Percentiles rank a stretch among this genome's conserved stretches.
These are phyloP conservation scores for Daboia siamensis DNA, from an alignment of 2,113 vertebrate species.

Conservation along the genomic window DNA sequence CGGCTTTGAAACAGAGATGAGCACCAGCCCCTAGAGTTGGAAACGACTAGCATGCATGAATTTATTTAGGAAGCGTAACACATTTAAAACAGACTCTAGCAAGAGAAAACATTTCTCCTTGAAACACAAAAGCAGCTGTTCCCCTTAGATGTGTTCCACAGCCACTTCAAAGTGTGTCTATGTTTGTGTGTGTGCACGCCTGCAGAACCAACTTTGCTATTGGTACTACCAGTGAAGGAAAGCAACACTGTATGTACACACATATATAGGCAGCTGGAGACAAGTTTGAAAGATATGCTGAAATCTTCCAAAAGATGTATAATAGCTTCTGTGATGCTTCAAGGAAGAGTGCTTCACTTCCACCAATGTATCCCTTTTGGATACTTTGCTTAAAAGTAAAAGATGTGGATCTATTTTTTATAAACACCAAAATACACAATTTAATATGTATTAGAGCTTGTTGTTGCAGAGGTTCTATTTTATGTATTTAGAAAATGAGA, in stretches of 20 bases:
- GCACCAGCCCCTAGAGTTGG: no score
- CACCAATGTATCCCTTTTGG: not conserved
- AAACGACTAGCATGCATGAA: not conserved
- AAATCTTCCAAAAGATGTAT: not conserved
- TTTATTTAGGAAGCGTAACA: not conserved
- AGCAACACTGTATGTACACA: not conserved
- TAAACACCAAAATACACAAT: not conserved
- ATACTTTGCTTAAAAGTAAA: not conserved
- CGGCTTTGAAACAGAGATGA: no score
- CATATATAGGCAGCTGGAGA: not conserved
- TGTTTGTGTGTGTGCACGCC: not conserved
- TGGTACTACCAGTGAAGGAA: not conserved
- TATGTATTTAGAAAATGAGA: not conserved
- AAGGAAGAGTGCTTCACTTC: not conserved
- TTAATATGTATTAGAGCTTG: not conserved
- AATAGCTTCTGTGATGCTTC: not conserved
- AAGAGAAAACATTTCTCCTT: not conserved
- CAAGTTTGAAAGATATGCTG: not conserved
- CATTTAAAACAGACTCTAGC: not conserved
- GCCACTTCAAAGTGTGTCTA: not conserved
- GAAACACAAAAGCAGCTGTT: not conserved
- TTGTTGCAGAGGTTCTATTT: not conserved
- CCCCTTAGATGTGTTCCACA: not conserved
- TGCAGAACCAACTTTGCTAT: not conserved
- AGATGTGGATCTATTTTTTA: not conserved